Base-by-base conservation (phyloP, 2,113 vertebrate genomes). In the Phrynocephalus versicolor region DNA sequence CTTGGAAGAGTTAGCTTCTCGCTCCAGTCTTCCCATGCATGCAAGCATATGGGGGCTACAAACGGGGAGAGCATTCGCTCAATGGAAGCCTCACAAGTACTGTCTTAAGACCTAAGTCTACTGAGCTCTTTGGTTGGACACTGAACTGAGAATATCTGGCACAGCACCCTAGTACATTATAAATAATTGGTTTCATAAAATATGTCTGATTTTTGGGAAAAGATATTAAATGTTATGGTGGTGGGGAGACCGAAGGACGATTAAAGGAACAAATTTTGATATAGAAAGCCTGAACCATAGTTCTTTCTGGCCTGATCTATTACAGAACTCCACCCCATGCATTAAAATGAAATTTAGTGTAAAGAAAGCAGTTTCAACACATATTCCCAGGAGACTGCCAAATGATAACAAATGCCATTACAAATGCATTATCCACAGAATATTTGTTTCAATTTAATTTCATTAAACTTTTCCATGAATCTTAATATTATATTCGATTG, bases 171-270 rank as follows among this genome's bases (percentile, higher is more conserved):
- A 77, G 19, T 64, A 60, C 73, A 77, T 82, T 82, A 82, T 87
- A 77, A 83, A 3, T 79, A 58, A 77, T 39, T 2, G 1, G 30
- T 91, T 91, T 81, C 35, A 13, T 37, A 79, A 25, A 25, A 9
- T 7, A n/a, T 86, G 72, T 73, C 89, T 83, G 81, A 83, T 72
- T 79, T 82, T 19, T 87, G 39, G 67, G 62, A 78, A 60, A 33
- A 33, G 62, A 70, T 9, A 83, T 1, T 73, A 39, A 78, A 83
- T 79, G 69, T 45, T 72, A 62, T 30, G 35, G 0, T 7, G 37
- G 41, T 4, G 78, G 13, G 65, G 39, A 80, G 30, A n/a, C 25
- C 51, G 55, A 75, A 60, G 70, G 27, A 67, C 55, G 0, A 4
- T 37, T 65, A 88, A 79, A 9, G 41, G 0, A n/a, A 8, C 14